These are phyloP conservation scores for Austrofundulus limnaeus DNA, from an alignment of 2,113 vertebrate species.

Conservation along the genomic window DNA sequence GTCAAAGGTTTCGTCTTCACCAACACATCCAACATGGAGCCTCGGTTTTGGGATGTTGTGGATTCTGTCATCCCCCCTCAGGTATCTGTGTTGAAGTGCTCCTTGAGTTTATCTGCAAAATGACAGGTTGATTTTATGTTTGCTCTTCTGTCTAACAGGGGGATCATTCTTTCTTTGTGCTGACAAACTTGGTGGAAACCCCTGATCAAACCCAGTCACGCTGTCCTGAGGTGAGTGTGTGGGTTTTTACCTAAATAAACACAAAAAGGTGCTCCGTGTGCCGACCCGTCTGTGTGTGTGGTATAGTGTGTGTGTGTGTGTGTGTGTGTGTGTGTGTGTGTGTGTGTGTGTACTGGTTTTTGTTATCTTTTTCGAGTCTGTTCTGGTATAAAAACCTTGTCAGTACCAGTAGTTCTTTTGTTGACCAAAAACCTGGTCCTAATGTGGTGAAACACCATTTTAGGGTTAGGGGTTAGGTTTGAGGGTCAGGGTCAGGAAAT, in stretches of 20 bases:
- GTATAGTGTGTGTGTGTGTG: too few species aligned
- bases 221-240: constrained; percentile 56
- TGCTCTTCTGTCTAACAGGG: constrained; percentile 38
- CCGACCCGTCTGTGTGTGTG: neutral
- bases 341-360: too few species aligned
- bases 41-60: constrained; percentile 85
- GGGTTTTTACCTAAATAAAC: too few species aligned
- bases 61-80: constrained; percentile 90
- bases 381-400: too few species aligned
- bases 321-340: too few species aligned
- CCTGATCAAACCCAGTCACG: constrained; percentile 47
- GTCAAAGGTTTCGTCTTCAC: constrained; percentile 82
- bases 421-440: too few species aligned
- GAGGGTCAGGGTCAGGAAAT: too few species aligned
- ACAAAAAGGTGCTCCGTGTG: neutral
- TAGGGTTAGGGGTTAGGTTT: too few species aligned
- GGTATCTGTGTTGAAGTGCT: constrained; percentile 70
- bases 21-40: constrained; percentile 70
- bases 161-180: constrained; percentile 56
- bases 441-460: too few species aligned
- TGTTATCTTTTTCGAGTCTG: too few species aligned
- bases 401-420: too few species aligned
- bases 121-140: neutral
- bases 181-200: constrained; percentile 60
- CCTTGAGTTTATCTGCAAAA: neutral